Conservation (phyloP, 2,888 invertebrate genomes). For the Nomada hirtipes region DNA sequence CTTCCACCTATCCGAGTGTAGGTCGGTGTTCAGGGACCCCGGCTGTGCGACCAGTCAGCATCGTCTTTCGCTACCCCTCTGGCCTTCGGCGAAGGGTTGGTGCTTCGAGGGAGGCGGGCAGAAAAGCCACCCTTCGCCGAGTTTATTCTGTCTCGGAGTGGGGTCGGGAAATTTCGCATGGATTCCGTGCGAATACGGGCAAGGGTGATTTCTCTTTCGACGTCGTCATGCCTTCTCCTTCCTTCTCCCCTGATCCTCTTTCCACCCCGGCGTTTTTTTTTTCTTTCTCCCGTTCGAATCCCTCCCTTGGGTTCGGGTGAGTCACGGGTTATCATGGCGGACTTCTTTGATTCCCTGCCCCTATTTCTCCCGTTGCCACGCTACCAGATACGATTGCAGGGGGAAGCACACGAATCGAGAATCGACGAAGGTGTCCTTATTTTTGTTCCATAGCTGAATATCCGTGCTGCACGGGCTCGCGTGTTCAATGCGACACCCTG, state of each 20-base stretch:
- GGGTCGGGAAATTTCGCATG: constrained; percentile 60
- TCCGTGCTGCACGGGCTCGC: neutral
- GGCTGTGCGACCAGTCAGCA: constrained; percentile 64
- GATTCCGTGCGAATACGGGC: constrained; percentile 51
- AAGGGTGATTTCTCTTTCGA: constrained; percentile 52
- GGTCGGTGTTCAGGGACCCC: constrained; percentile 42
- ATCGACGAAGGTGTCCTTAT: constrained; percentile 49
- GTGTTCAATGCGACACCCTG: constrained; percentile 17
- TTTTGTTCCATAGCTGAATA: constrained; percentile 34
- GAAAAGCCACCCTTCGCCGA: constrained; percentile 60
- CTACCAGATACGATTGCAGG: constrained; percentile 37
- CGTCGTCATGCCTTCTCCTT: constrained; percentile 37
- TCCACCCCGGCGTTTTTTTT: constrained; percentile 4
- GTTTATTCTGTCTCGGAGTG: constrained; percentile 38
- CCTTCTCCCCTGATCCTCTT: constrained; percentile 37
- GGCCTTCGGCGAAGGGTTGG: constrained; percentile 61
- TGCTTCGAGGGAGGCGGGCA: constrained; percentile 61
- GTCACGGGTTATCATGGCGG: constrained; percentile 66
- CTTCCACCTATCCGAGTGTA: constrained; percentile 66
- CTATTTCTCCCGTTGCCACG: constrained; percentile 56
- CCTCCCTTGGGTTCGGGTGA: constrained; percentile 59
- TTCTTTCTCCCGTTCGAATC: constrained; percentile 10
- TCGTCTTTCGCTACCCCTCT: constrained; percentile 66
- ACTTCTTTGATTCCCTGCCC: constrained; percentile 56
- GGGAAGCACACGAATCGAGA: constrained; percentile 30